phyloP scores from a whole-genome alignment of 2,113 vertebrate genomes.

The Grus americana region DNA sequence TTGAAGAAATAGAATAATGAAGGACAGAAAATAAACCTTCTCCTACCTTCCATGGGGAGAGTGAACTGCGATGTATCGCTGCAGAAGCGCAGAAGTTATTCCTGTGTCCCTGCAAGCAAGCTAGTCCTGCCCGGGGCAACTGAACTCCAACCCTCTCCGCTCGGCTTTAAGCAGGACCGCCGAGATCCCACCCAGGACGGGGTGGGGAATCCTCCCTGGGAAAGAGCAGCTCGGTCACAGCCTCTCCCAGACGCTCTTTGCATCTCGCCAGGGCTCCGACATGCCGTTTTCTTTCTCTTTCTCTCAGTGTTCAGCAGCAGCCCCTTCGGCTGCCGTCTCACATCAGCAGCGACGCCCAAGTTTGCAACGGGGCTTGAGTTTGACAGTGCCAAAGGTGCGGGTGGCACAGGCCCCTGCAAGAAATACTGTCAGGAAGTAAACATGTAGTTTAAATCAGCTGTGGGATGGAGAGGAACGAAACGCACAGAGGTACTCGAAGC shows the following conservation, averaged over 20 bases:
- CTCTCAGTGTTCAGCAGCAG: not conserved
- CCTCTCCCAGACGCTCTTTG: not conserved
- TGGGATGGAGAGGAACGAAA: not conserved
- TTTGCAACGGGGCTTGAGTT: rapidly evolving
- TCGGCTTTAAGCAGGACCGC: slow-evolving; percentile 27
- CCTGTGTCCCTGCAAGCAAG: not conserved
- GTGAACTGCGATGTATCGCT: rapidly evolving
- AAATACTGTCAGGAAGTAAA: not conserved
- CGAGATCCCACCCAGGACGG: slow-evolving; percentile 60
- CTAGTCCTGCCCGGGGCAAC: not conserved
- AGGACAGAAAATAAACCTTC: not conserved
- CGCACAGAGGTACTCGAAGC: rapidly evolving
- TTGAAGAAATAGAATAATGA: not conserved
- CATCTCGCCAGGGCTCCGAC: not conserved
- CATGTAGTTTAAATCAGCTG: rapidly evolving
- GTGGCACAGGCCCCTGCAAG: not conserved
- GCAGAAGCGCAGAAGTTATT: not conserved
- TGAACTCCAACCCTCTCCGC: not conserved
- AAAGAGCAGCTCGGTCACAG: slow-evolving; percentile 37
- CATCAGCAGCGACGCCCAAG: not conserved
- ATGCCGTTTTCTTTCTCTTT: not conserved
- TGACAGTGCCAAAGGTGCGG: not conserved
- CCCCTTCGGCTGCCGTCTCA: not conserved
- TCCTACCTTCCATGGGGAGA: slow-evolving; percentile 55
- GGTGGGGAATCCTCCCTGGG: slow-evolving; percentile 62